Conservation (phyloP, 2,113 vertebrate genomes). For the Rhadina sibilatrix region DNA sequence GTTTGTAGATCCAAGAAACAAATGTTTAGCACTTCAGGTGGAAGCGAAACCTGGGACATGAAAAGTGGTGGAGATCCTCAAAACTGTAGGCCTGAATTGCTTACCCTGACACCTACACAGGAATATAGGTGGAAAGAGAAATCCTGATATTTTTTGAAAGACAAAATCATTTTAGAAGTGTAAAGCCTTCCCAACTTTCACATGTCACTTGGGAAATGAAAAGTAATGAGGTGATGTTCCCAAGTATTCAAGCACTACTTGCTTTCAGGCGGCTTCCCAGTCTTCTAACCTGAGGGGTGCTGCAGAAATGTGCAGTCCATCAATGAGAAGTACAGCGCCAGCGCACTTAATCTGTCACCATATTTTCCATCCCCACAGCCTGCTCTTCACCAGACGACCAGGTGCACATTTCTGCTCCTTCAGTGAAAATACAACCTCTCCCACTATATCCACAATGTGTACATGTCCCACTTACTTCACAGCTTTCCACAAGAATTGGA, state of each 20-base stretch:
- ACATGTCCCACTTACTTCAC: background rate
- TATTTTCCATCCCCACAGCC: background rate
- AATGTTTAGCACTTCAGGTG: accelerated
- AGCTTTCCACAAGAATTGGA: background rate
- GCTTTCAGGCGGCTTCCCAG: background rate
- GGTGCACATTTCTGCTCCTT: background rate
- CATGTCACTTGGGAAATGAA: background rate
- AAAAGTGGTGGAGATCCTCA: background rate
- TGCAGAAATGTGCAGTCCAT: accelerated
- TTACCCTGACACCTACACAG: background rate
- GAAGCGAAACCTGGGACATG: background rate
- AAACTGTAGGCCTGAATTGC: background rate
- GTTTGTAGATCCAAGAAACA: background rate
- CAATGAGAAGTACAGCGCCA: background rate
- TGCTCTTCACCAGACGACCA: background rate
- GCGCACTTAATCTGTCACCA: accelerated
- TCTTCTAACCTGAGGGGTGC: background rate
- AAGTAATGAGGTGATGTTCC: background rate
- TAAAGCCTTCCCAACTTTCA: background rate
- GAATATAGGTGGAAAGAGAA: background rate
- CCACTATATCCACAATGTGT: accelerated
- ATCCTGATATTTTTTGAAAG: background rate
- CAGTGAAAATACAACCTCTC: background rate
- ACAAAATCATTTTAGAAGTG: background rate
- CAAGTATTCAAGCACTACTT: accelerated